Evolutionary conservation across 2,113 vertebrate species (phyloP), one percentile per base, ranked within the genome.

Genomic region (Neolamprologus variostigma): DNA sequence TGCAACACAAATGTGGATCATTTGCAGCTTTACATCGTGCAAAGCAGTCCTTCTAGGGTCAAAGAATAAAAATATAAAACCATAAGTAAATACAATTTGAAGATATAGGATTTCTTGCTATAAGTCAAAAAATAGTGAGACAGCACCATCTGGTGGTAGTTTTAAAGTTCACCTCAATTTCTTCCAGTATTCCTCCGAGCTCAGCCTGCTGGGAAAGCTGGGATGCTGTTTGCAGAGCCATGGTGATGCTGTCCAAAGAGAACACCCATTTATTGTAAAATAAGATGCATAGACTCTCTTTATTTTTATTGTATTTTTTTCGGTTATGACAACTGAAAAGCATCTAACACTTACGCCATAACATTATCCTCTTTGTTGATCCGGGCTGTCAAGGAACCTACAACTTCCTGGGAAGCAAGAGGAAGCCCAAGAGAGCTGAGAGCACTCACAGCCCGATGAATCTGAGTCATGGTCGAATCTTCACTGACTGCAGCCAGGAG

Each of bases 291-390:
- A 85, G 4, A 35, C 4, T 33, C 0, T 26, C 1, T 80, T 73
- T 45, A 66, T 21, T 26, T 73, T 3, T 45, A 23, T 71, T 42
- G 0, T 14, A 9, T 73, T 45, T 7, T 42, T 17, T 3, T 3
- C 13, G 3, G 9, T 47, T 3, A 76, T 19, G 42, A 76, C 71
- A 50, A 40, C 23, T 31, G 19, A 26, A 73, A 17, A 4, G 28
- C 9, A 23, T 66, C 97, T 96, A 89, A 98, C 97, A 92, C 99
- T 97, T 91, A 99, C 99, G 97, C 97, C 85, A 99, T 91, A 33
- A 99, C 98, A 0, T 96, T 99, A 91, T 99, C 98, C 57, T 99
- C 99, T 92, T 99, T 99, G 95, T 97, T 96, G 80, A 99, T 98
- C 21, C 98, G 97, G 89, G 97, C 93, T 1, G 97, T 97, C 7